Base-by-base conservation (phyloP, 2,113 vertebrate species). In the Prionailurus viverrinus region DNA sequence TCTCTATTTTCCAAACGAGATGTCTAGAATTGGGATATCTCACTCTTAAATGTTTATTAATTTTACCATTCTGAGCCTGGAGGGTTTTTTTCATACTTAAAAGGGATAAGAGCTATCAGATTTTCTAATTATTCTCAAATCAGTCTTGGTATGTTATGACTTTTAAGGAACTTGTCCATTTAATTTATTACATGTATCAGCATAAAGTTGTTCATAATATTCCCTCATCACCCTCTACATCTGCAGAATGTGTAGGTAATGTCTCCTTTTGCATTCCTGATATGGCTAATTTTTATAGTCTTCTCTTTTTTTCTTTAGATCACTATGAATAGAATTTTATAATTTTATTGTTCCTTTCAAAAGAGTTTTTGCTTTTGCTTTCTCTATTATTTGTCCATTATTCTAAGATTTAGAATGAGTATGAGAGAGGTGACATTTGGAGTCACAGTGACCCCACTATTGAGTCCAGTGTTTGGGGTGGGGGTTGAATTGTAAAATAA, bases 191-290 rank as follows among this genome's bases (percentile, higher is more conserved):
- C 33, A 69, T 36, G 45, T 66, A 79, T 13, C 51, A 48, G 19
- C 48, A 81, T 94, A 94, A 73, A 61, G 15, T 71, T 80, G 9
- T 79, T 94, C 58, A 36, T 74, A 73, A 84, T 84, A 51, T 63
- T 66, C n/a, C 63, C 29, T 78, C 51, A 33, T 68, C n/a, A 41
- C 19, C 13, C 66, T 63, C 16, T 61, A 21, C 65, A 25, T 78
- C 61, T 68, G 45, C 29, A 66, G 14, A 45, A 41, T 66, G 19
- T 78, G 5, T 31, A 58, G 14, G 14, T 61, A n/a, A 65, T 18
- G 27, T 48, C 18, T 23, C 33, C 39, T 51, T 33, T 85, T 76
- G 53, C 25, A 13, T 53, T 85, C 33, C 33, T 76, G 58, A 85
- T 93, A 8, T 25, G 36, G 69, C 33, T 93, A 13, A 66, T 85